Percentiles rank a stretch among this genome's conserved stretches.
These are phyloP conservation scores for Chaetura pelagica DNA, from an alignment of 2,113 vertebrate genomes.

Conservation along the genomic window DNA sequence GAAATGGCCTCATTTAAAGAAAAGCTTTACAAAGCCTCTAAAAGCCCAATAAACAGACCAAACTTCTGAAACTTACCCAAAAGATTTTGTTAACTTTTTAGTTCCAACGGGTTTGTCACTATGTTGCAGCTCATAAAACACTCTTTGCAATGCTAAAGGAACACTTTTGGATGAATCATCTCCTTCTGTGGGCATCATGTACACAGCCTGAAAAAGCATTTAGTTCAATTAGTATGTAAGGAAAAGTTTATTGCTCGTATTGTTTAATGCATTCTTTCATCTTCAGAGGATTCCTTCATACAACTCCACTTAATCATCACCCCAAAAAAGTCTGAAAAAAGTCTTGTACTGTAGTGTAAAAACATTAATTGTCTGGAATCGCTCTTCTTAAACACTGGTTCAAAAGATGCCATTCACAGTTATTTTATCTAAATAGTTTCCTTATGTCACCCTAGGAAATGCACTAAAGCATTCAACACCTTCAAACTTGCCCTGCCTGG, in stretches of 20 bases:
- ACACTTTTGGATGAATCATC: constrained; percentile 99
- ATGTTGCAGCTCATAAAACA: constrained; percentile 98
- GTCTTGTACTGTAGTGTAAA: neutral
- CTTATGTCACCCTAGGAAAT: neutral
- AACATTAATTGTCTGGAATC: neutral
- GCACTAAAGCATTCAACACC: neutral
- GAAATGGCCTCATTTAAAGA: neutral
- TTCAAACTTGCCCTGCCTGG: fast-evolving
- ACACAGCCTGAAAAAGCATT: constrained; percentile 88
- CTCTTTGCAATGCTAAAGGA: constrained; percentile 95
- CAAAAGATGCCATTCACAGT: neutral
- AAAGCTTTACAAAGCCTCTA: neutral
- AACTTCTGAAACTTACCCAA: constrained; percentile 84
- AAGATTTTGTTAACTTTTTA: constrained; percentile 98
- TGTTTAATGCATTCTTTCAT: neutral
- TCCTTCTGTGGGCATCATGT: constrained; percentile 99
- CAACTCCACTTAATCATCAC: neutral
- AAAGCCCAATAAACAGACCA: neutral
- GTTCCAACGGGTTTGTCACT: constrained; percentile 99
- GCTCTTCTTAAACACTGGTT: neutral
- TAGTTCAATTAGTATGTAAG: constrained; percentile 33
- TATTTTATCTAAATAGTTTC: neutral
- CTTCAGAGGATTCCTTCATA: neutral
- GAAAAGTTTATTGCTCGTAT: neutral
- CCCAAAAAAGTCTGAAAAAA: neutral